Conservation (phyloP, 2,113 vertebrate genomes). For the Diphyllodes magnificus region DNA sequence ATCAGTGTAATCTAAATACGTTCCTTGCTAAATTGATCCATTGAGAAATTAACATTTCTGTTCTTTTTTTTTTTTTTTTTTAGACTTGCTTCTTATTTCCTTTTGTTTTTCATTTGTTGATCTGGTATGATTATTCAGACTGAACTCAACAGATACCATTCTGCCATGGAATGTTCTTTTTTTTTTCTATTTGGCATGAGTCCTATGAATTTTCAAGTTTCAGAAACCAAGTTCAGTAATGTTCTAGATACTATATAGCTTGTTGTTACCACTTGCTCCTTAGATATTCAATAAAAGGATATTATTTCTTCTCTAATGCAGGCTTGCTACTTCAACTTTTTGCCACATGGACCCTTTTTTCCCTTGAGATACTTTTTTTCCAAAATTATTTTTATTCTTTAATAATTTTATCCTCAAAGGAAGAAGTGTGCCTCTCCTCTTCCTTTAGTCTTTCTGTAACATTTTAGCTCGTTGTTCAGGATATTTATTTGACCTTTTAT, state of each 20-base stretch:
- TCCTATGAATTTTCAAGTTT: neutral
- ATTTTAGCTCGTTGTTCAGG: constrained; percentile 50
- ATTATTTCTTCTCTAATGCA: neutral
- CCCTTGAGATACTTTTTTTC: neutral
- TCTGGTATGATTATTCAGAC: neutral
- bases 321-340: neutral
- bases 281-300: neutral
- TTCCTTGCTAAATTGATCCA: neutral
- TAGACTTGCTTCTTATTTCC: neutral
- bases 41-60: neutral
- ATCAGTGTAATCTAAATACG: neutral
- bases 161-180: neutral
- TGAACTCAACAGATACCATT: neutral
- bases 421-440: neutral
- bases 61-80: neutral
- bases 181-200: neutral
- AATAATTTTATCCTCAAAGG: constrained; percentile 34
- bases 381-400: neutral
- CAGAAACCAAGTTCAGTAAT: neutral
- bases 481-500: constrained; percentile 68
- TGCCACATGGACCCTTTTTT: neutral
- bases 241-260: neutral
- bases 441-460: constrained; percentile 38
- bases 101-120: neutral
- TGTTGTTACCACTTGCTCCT: neutral